phyloP scores from a whole-genome alignment of 2,797 vertebrate genomes.

The Lepus townsendii region DNA sequence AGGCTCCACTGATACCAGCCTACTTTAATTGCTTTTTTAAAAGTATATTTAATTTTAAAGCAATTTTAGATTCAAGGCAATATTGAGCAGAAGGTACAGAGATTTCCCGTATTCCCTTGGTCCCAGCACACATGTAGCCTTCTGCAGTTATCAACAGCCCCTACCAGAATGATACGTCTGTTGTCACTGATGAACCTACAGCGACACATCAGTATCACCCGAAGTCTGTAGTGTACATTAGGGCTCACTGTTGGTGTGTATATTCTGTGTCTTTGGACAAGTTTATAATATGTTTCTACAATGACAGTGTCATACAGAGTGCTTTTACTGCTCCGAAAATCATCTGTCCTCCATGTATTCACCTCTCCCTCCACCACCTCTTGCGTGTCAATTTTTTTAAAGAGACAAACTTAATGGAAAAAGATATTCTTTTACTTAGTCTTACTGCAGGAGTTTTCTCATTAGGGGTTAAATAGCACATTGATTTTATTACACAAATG shows the following conservation, averaged over 20 bases:
- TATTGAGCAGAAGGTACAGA: not conserved
- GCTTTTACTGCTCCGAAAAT: not conserved
- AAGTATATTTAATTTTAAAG: not conserved
- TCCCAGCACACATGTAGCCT: not conserved
- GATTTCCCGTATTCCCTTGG: not conserved
- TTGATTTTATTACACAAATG: not conserved
- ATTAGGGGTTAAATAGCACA: not conserved
- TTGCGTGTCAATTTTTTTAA: not conserved
- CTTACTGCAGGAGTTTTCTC: not conserved
- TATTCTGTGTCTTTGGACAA: not conserved
- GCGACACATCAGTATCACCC: not conserved
- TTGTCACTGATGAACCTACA: not conserved
- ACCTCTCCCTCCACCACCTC: not conserved
- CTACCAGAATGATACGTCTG: too few species aligned
- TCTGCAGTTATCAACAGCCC: not conserved
- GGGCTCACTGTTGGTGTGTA: not conserved
- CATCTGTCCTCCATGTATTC: too few species aligned
- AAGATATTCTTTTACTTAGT: not conserved
- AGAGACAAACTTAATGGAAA: not conserved
- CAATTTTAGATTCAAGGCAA: not conserved
- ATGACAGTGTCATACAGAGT: not conserved
- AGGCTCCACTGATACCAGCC: not conserved
- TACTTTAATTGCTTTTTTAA: not conserved
- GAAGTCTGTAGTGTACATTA: not conserved
- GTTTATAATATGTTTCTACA: not conserved